Evolutionary conservation across 2,888 invertebrate genomes (phyloP), one percentile per base, ranked within the genome.

Genomic region (Anticlea derivata): DNA sequence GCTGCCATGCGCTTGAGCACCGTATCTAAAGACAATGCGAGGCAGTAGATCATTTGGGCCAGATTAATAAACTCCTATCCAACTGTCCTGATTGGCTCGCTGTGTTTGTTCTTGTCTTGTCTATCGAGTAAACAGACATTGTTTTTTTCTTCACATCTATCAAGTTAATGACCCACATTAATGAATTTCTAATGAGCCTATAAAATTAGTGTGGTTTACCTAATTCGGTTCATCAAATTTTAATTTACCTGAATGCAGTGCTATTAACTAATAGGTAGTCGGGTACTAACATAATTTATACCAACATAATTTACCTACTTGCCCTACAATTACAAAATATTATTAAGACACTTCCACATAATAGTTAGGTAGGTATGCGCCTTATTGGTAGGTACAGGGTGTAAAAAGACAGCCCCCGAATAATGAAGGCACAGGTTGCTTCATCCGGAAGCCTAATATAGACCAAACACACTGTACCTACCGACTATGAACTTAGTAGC

Each of bases 11-110:
- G 66, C 60, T 60, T 60, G 67, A 70, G 73, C 78, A 75, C 69
- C 71, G 70, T 77, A 71, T 73, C 75, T 70, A 74, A 70, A 86
- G 80, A 86, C 85, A 85, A 86, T 82, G 74, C 65, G 65, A 67
- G 24, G 35, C 65, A 69, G 59, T 68, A 66, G 73, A 70, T 75
- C 71, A 76, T 73, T 77, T 70, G 70, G 74, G 65, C 65, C 73
- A 67, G 75, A 79, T 78, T 60, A 62, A 70, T 73, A 55, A 17
- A 54, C 66, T 71, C 66, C 61, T 85, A 86, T 85, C 83, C 75
- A 68, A 77, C 78, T 78, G 76, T 67, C 10, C 34, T 45, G 27
- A 48, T 45, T 50, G 45, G 39, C 12, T 30, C 12, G 20, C 24
- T 41, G 11, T 26, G 46, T 39, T 46, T 46, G 29, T 40, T 50